A percentile compares a stretch with the other conserved stretches of the same genome.
phyloP scores from a whole-genome alignment of 2,888 invertebrate species.

The Tryphoninae sp. region DNA sequence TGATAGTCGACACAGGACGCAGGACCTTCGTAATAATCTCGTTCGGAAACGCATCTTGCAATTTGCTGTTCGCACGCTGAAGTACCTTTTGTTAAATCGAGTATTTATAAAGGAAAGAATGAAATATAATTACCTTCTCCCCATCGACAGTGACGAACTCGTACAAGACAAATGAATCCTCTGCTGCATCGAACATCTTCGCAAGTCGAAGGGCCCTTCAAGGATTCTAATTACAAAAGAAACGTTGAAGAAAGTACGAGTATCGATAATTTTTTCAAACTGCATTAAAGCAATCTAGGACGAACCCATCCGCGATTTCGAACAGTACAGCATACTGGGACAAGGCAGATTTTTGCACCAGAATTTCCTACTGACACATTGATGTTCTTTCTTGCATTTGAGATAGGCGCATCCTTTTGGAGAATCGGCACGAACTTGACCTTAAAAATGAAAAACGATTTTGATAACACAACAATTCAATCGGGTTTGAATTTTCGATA shows the following conservation, averaged over 20 bases:
- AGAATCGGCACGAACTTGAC: constrained; percentile 52
- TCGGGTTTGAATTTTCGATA: background rate
- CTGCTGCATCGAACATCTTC: constrained; percentile 71
- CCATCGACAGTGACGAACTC: constrained; percentile 72
- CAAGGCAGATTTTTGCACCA: constrained; percentile 73
- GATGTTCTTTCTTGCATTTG: constrained; percentile 67
- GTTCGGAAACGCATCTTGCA: constrained; percentile 72
- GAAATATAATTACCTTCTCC: constrained; percentile 68
- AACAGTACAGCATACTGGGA: constrained; percentile 75
- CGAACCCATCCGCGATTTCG: constrained; percentile 71
- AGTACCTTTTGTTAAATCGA: constrained; percentile 11
- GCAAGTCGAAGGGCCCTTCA: constrained; percentile 73
- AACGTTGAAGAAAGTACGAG: constrained; percentile 12
- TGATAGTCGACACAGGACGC: constrained; percentile 71
- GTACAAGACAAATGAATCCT: constrained; percentile 71
- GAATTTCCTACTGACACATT: constrained; percentile 73
- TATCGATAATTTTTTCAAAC: background rate
- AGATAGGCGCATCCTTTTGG: constrained; percentile 68
- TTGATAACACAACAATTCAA: background rate
- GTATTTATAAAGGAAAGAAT: constrained; percentile 1
- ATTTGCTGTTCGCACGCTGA: constrained; percentile 71
- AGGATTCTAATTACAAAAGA: constrained; percentile 68
- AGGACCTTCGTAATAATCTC: constrained; percentile 71
- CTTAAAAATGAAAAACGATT: background rate
- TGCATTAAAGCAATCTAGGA: background rate